These are phyloP conservation scores for Arnoldichthys spilopterus DNA, from an alignment of 2,797 vertebrate genomes.

Conservation along the genomic window DNA sequence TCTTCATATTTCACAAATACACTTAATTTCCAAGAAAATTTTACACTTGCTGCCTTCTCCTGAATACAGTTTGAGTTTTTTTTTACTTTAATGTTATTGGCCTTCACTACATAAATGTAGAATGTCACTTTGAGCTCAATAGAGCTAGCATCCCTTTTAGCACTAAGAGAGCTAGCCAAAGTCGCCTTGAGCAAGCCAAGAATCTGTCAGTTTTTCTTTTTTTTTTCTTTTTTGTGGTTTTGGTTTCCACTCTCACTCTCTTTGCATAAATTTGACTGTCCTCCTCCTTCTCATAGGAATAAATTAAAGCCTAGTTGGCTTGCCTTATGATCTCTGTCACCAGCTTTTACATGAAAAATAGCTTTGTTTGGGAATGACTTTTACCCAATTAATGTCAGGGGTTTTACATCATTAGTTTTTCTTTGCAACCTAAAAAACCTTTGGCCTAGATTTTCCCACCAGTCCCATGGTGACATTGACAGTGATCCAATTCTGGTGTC, in stretches of 20 bases:
- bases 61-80: background rate
- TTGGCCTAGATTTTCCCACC: constrained; percentile 40
- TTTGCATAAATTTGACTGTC: constrained; percentile 25
- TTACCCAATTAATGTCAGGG: constrained; percentile 29
- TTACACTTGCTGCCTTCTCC: background rate
- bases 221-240: background rate
- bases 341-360: constrained; percentile 22
- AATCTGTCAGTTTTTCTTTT: constrained; percentile 10
- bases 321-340: constrained; percentile 26
- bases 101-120: background rate
- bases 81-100: background rate
- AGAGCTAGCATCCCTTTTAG: background rate
- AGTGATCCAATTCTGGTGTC: constrained; percentile 11
- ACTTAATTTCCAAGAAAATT: background rate
- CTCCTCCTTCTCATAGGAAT: constrained; percentile 42
- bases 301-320: constrained; percentile 33
- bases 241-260: background rate
- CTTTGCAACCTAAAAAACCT: constrained; percentile 1
- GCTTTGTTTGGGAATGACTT: constrained; percentile 17
- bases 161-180: background rate
- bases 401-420: constrained; percentile 42
- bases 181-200: background rate
- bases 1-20: no score
- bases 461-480: constrained; percentile 26
- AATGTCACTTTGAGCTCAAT: background rate